phyloP scores from a whole-genome alignment of 2,888 invertebrate species.

The Erebia epiphron region DNA sequence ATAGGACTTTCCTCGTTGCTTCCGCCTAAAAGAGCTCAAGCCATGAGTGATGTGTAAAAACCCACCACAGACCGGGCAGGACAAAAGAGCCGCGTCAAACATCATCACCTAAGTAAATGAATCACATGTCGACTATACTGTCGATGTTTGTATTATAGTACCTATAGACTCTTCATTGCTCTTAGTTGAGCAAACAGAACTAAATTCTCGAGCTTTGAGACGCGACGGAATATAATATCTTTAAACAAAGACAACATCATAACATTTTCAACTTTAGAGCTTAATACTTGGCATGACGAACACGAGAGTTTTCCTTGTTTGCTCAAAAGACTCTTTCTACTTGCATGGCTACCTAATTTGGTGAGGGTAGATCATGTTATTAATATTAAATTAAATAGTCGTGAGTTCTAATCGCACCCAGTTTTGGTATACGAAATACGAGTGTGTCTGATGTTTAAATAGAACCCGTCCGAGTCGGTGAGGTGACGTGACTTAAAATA shows the following conservation, averaged over 20 bases:
- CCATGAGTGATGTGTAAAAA: too few relatives aligned
- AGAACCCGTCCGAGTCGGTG: too few relatives aligned
- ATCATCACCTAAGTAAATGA: neutral
- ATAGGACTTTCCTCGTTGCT: too few relatives aligned
- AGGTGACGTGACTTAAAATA: too few relatives aligned
- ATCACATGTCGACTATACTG: neutral
- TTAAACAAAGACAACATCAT: conserved; percentile 39
- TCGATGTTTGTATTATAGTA: neutral
- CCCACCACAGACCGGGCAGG: too few relatives aligned
- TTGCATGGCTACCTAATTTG: neutral
- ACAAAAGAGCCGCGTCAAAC: too few relatives aligned
- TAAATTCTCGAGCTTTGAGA: conserved; percentile 50
- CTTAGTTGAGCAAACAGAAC: conserved; percentile 61
- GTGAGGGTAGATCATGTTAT: neutral
- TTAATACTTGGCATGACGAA: conserved; percentile 33
- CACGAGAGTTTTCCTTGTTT: conserved; percentile 16
- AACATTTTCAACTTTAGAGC: conserved; percentile 34
- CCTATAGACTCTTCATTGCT: conserved; percentile 47
- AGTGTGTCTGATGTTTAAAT: too few relatives aligned
- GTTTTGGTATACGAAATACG: too few relatives aligned
- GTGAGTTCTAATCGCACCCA: too few relatives aligned
- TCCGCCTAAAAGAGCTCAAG: too few relatives aligned
- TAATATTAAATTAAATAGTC: neutral
- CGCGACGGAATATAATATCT: conserved; percentile 49
- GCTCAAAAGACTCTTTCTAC: neutral